Conservation (phyloP, 2,888 invertebrate species). For the Pseudococcus longispinus region DNA sequence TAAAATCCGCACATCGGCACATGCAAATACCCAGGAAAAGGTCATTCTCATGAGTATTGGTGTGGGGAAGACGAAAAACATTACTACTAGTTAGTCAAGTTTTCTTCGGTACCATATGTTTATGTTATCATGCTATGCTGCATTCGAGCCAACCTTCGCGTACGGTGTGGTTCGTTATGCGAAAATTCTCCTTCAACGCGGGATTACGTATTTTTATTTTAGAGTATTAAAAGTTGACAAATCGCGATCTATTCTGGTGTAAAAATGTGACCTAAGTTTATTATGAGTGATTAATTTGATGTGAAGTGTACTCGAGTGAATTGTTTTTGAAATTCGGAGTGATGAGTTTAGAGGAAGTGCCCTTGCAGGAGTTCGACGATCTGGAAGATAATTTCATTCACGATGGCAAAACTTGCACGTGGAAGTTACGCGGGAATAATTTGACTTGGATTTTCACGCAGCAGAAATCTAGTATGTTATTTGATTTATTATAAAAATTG, state of each 20-base stretch:
- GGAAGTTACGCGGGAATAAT: background rate
- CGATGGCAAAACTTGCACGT: background rate
- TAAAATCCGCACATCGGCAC: conserved; percentile 16
- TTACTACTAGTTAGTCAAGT: conserved; percentile 6
- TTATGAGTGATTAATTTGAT: background rate
- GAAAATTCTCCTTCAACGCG: background rate
- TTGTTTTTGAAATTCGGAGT: background rate
- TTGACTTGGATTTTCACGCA: conserved; percentile 14
- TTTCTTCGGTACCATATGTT: background rate
- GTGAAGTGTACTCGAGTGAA: background rate
- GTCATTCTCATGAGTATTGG: background rate
- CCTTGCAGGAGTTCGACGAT: conserved; percentile 4
- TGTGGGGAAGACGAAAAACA: conserved; percentile 1
- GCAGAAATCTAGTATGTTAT: conserved; percentile 20
- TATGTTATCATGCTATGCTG: background rate
- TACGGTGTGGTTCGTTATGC: background rate
- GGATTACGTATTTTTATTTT: background rate
- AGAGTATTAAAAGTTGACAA: background rate
- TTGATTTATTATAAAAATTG: background rate
- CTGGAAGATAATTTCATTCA: conserved; percentile 17
- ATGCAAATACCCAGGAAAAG: conserved; percentile 3
- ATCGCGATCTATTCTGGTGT: background rate
- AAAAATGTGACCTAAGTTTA: background rate
- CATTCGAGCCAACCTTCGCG: background rate
- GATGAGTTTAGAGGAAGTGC: conserved; percentile 2